phyloP scores from a whole-genome alignment of 2,888 invertebrate species.

The Dasysyrphus tricinctus region DNA sequence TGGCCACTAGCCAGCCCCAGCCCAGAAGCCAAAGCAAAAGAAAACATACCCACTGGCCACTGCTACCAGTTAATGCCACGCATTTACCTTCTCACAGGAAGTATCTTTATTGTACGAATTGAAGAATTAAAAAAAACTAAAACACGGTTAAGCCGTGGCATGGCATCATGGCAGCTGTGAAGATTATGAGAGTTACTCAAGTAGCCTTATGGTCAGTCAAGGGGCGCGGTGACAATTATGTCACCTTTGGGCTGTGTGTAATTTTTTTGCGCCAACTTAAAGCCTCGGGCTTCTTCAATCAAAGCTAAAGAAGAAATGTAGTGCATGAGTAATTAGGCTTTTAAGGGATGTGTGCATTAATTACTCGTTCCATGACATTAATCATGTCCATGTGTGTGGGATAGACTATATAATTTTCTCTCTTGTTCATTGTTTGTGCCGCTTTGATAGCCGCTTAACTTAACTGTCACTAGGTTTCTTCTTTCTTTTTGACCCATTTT shows the following conservation, averaged over 20 bases:
- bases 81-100: constrained; percentile 69
- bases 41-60: constrained; percentile 12
- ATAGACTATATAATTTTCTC: constrained; percentile 56
- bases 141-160: constrained; percentile 60
- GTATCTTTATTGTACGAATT: constrained; percentile 60
- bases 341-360: constrained; percentile 65
- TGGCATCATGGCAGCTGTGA: constrained; percentile 50
- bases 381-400: constrained; percentile 26
- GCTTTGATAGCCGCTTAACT: constrained; percentile 50
- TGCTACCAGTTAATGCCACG: constrained; percentile 51
- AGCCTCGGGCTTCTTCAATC: constrained; percentile 55
- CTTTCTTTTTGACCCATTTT: constrained; percentile 59
- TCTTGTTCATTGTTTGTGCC: constrained; percentile 29
- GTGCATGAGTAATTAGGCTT: constrained; percentile 59
- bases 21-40: not conserved
- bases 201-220: constrained; percentile 52
- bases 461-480: not conserved
- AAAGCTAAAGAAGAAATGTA: constrained; percentile 52
- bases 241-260: constrained; percentile 63
- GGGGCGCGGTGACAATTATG: constrained; percentile 70
- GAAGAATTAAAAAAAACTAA: constrained; percentile 22
- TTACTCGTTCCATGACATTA: constrained; percentile 69
- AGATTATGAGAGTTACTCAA: constrained; percentile 64
- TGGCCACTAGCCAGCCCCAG: not conserved
- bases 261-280: constrained; percentile 20